These are phyloP conservation scores for Hyperoplus immaculatus DNA, from an alignment of 2,797 vertebrate species.

Conservation along the genomic window DNA sequence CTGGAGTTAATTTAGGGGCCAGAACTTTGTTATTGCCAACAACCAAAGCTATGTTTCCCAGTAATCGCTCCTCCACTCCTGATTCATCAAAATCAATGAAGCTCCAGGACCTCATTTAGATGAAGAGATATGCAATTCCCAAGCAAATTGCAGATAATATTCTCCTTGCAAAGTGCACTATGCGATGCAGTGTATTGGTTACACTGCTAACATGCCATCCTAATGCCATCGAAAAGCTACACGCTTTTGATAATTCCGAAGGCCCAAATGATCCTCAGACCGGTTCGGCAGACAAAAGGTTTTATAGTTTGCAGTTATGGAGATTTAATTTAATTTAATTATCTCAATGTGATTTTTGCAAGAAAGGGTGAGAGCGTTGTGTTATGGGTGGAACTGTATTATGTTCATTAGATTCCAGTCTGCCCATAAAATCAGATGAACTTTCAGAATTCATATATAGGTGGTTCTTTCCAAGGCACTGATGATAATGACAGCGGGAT, in stretches of 20 bases:
- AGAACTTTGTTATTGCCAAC: constrained; percentile 75
- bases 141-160: constrained; percentile 68
- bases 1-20: constrained; percentile 71
- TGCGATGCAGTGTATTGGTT: constrained; percentile 52
- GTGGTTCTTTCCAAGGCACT: constrained; percentile 28
- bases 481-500: constrained; percentile 68
- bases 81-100: constrained; percentile 69
- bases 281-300: constrained; percentile 37
- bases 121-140: constrained; percentile 63
- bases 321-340: constrained; percentile 72
- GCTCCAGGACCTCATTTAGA: constrained; percentile 57
- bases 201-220: constrained; percentile 54
- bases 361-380: constrained; percentile 44
- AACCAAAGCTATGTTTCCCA: constrained; percentile 62
- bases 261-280: constrained; percentile 52
- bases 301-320: constrained; percentile 54
- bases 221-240: constrained; percentile 54
- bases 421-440: constrained; percentile 65
- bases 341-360: constrained; percentile 61
- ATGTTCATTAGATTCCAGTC: constrained; percentile 66
- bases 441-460: constrained; percentile 55
- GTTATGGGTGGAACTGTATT: constrained; percentile 51
- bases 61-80: constrained; percentile 60
- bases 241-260: constrained; percentile 63
- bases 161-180: constrained; percentile 44